phyloP scores from a whole-genome alignment of 1,140 invertebrate species.

The Tribolium madens region DNA sequence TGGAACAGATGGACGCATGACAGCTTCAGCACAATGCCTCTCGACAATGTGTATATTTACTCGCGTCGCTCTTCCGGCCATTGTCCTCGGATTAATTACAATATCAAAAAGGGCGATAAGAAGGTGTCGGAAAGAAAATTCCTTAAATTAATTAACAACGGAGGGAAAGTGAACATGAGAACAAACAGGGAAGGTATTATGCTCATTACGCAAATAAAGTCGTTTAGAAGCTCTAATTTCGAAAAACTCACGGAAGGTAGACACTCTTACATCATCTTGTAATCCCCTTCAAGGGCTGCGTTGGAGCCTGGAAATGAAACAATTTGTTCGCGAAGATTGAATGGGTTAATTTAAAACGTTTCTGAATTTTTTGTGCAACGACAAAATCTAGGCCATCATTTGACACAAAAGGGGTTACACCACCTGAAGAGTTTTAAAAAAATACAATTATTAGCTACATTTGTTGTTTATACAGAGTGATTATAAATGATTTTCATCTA shows the following conservation, averaged over 20 bases:
- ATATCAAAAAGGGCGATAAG: constrained; percentile 5
- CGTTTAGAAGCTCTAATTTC: constrained; percentile 19
- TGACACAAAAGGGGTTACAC: too few species aligned
- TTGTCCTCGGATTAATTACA: constrained; percentile 39
- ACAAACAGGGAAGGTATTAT: constrained; percentile 1
- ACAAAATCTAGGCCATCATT: too few species aligned
- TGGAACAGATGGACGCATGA: constrained; percentile 44
- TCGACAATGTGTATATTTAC: constrained; percentile 43
- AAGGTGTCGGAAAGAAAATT: background rate
- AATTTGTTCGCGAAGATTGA: background rate
- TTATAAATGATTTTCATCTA: too few species aligned
- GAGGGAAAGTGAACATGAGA: background rate
- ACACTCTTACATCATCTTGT: constrained; percentile 3
- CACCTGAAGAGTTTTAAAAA: too few species aligned
- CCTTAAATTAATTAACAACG: background rate
- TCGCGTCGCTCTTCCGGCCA: background rate
- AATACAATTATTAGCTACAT: too few species aligned
- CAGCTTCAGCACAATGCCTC: constrained; percentile 40
- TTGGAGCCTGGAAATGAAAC: background rate
- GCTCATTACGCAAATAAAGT: constrained; percentile 26
- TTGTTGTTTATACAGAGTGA: too few species aligned
- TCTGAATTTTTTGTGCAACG: too few species aligned
- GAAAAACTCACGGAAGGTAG: constrained; percentile 1
- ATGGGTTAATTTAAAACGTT: background rate
- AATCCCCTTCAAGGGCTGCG: background rate